A percentile compares a stretch with the other conserved stretches of the same genome.
Conservation (phyloP, 2,113 vertebrate genomes). For the Mobula hypostoma region DNA sequence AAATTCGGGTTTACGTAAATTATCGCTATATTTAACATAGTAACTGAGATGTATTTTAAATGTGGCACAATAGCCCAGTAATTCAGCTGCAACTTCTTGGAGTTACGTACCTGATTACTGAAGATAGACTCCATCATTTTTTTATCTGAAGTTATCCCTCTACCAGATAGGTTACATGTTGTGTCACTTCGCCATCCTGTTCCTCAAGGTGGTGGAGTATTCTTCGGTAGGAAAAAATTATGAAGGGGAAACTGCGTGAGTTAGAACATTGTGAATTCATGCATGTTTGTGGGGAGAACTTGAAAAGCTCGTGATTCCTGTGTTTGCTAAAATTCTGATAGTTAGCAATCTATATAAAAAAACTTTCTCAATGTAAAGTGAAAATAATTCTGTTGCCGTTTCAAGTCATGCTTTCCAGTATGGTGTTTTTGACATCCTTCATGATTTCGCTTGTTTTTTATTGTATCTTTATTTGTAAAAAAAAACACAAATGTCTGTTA, state of each 20-base stretch:
- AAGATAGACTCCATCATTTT: neutral
- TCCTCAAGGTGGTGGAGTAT: neutral
- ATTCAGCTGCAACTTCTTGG: neutral
- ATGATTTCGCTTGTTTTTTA: neutral
- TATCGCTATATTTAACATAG: neutral
- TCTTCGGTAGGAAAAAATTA: neutral
- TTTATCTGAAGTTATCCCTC: neutral
- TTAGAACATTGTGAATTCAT: neutral
- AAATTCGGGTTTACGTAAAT: too few species aligned
- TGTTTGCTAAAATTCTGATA: neutral
- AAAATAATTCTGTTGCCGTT: neutral
- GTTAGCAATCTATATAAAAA: neutral
- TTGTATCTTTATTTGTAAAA: neutral
- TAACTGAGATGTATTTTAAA: neutral
- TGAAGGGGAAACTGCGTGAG: neutral
- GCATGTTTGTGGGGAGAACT: neutral
- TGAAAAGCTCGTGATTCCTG: neutral
- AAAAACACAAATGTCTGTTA: neutral
- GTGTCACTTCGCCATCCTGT: neutral
- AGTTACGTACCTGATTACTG: too few species aligned
- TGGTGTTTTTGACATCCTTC: neutral
- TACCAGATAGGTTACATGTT: neutral
- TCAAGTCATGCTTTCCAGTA: neutral
- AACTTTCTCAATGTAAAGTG: neutral
- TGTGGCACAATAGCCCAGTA: neutral